These are phyloP conservation scores for Psylliodes chrysocephalus DNA, from an alignment of 2,888 invertebrate genomes.

Conservation along the genomic window DNA sequence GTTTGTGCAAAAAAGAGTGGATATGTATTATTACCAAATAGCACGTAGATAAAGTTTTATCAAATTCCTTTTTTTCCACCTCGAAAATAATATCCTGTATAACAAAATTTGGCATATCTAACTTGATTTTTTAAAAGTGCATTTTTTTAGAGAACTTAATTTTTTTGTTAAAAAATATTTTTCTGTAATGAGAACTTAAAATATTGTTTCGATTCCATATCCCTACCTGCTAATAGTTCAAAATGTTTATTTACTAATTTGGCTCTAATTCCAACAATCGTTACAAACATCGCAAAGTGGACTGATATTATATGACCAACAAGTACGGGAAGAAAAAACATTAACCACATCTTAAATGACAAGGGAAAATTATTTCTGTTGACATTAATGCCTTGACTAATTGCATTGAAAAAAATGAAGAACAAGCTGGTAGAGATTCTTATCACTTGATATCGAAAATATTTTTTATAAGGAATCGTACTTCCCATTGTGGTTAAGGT, in stretches of 20 bases:
- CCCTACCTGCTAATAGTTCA: no score
- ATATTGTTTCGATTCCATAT: no score
- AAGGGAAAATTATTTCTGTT: not conserved
- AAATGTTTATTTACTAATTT: conserved; percentile 2
- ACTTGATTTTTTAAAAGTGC: no score
- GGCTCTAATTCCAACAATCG: not conserved
- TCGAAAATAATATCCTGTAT: no score
- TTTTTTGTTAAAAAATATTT: no score
- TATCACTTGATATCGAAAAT: conserved; percentile 17
- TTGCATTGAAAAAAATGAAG: not conserved
- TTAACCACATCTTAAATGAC: not conserved
- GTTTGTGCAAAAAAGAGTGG: no score
- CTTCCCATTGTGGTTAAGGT: conserved; percentile 1
- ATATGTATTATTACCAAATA: no score
- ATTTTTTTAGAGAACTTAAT: no score
- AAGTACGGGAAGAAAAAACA: conserved; percentile 1
- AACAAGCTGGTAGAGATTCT: not conserved
- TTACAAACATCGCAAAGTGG: conserved; percentile 3
- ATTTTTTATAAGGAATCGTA: conserved; percentile 14
- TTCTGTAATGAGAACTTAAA: no score
- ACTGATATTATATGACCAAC: not conserved
- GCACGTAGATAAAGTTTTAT: no score
- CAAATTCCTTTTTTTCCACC: no score
- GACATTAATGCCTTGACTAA: not conserved
- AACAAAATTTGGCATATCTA: no score